These are phyloP conservation scores for Lacanobia wlatinum DNA, from an alignment of 2,888 invertebrate species.

Conservation along the genomic window DNA sequence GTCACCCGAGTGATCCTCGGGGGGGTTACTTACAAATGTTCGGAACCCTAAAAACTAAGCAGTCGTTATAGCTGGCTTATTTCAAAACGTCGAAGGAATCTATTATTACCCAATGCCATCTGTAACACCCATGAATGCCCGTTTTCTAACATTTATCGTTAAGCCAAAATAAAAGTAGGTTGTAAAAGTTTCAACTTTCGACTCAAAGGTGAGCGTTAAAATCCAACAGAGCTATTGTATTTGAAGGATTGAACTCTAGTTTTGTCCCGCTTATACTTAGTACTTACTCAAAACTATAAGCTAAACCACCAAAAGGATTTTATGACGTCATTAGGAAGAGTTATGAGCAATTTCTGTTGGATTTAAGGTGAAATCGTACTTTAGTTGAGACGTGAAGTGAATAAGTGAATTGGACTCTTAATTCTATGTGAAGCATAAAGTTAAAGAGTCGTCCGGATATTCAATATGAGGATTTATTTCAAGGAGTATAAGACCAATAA, in stretches of 20 bases:
- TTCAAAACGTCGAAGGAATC: not conserved
- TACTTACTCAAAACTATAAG: slow-evolving; percentile 7
- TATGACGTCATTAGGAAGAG: slow-evolving; percentile 43
- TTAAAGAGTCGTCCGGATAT: slow-evolving; percentile 76
- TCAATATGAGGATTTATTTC: slow-evolving; percentile 87
- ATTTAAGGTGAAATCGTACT: slow-evolving; percentile 51
- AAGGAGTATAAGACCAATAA: slow-evolving; percentile 83
- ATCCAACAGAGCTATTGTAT: not conserved
- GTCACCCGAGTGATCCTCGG: too few species aligned
- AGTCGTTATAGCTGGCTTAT: too few species aligned
- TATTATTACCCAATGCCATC: not conserved
- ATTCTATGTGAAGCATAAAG: slow-evolving; percentile 86
- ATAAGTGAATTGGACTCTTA: slow-evolving; percentile 73
- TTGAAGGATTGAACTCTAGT: slow-evolving; percentile 3
- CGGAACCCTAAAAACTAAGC: too few species aligned
- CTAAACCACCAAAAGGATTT: slow-evolving; percentile 11
- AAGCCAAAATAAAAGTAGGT: not conserved
- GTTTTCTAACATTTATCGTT: not conserved
- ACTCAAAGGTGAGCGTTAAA: not conserved
- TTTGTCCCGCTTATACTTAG: not conserved
- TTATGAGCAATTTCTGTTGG: slow-evolving; percentile 46
- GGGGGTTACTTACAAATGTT: too few species aligned
- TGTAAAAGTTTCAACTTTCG: not conserved
- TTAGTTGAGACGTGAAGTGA: slow-evolving; percentile 41
- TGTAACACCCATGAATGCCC: not conserved